Percentiles rank a stretch among this genome's conserved stretches.
phyloP scores from a whole-genome alignment of 1,140 invertebrate genomes.

The Drosophila azteca region DNA sequence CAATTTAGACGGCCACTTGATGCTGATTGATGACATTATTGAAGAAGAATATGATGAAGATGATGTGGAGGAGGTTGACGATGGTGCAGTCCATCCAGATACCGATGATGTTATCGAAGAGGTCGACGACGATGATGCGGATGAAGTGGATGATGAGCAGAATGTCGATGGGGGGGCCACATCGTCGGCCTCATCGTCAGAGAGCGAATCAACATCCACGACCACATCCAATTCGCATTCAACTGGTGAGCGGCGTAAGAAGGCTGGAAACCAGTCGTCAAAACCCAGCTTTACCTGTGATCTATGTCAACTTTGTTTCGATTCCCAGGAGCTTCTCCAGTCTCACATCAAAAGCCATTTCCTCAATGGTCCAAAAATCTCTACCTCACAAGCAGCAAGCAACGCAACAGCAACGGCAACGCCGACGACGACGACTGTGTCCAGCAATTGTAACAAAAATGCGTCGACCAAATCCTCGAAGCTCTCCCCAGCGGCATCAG shows the following conservation, averaged over 20 bases:
- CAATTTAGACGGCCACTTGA: conserved; percentile 10
- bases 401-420: conserved; percentile 1
- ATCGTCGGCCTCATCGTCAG: conserved; percentile 57
- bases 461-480: too few species aligned
- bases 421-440: background rate
- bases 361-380: conserved; percentile 69
- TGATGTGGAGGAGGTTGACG: conserved; percentile 26
- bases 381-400: too few species aligned
- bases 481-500: background rate
- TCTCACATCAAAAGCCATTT: conserved; percentile 83
- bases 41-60: conserved; percentile 62
- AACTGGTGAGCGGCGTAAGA: conserved; percentile 74
- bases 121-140: conserved; percentile 16
- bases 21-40: conserved; percentile 65
- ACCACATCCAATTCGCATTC: conserved; percentile 57
- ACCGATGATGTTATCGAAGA: conserved; percentile 63
- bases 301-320: conserved; percentile 83
- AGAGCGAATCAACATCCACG: conserved; percentile 64
- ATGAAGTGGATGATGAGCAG: conserved; percentile 18
- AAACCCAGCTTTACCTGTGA: conserved; percentile 78
- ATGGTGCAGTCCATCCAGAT: background rate
- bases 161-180: conserved; percentile 18
- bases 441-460: conserved; percentile 5
- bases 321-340: conserved; percentile 78
- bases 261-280: conserved; percentile 49